Base-by-base conservation (phyloP, 2,888 invertebrate genomes). In the Choristoneura rosaceana region DNA sequence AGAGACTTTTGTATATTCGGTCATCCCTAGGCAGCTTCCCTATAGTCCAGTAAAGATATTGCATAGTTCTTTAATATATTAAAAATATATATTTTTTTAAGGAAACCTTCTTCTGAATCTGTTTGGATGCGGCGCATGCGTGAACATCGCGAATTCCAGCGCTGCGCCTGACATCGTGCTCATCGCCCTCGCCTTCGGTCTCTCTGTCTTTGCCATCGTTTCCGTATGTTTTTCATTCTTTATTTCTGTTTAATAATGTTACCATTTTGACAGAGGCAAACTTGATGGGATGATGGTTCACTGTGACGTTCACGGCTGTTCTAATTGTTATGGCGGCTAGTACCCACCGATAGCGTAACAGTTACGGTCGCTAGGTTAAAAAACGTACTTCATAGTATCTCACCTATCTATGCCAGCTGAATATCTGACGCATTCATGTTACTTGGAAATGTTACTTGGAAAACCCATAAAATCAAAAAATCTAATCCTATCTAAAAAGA, bases 91-190 rank as follows among this genome's bases (percentile, higher is more conserved):
- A 62, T 59, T 65, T 75, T 71, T 65, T 75, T n/a, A 69, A 95
- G 95, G 98, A 43, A 98, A 97, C 76, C 90, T 98, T 76, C 94
- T 99, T 66, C 94, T 99, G 80, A 98, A 98, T 85, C 96, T 98
- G 88, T 97, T 99, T 81, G 98, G 98, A 4, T 98, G 98, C 87
- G 98, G 98, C 5, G 95, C 98, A 10, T 96, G 96, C 80, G 93
- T 96, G 70, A 95, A 95, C 81, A 90, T 96, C 70, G 80, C 93
- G 12, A 90, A 91, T n/a, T 74, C 91, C 76, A 89, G 85, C 64
- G 90, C 94, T 15, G 88, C 87, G 3, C 86, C 89, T 0, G 90
- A 94, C 79, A 93, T 96, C 67, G 95, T 97, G 9, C 96, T 97
- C 80, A 97, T 98, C 78, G 96, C 98, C 0, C 92, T 99, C 55